Percentiles rank a stretch among this genome's conserved stretches.
Conservation (phyloP, 2,797 vertebrate genomes). For the Delichon dasypus region DNA sequence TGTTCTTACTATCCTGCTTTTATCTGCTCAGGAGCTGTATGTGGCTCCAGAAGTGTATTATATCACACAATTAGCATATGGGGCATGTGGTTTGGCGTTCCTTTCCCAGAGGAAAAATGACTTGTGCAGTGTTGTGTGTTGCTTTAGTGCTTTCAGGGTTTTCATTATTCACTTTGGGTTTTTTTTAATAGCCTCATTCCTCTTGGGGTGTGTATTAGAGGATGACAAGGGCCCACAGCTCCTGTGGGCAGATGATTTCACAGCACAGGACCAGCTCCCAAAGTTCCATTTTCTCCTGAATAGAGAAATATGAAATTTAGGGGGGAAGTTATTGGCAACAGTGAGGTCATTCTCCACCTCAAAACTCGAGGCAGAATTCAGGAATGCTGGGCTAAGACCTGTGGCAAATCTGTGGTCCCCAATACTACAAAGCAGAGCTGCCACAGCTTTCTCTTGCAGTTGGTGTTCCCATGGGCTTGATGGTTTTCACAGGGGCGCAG, state of each 20-base stretch:
- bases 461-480: neutral
- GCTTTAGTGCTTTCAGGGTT: neutral
- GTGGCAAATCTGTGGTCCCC: neutral
- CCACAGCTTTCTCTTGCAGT: neutral
- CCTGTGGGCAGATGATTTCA: neutral
- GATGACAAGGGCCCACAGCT: neutral
- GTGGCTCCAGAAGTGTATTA: neutral
- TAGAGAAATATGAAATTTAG: neutral
- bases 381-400: neutral
- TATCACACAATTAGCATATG: neutral
- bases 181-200: neutral
- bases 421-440: neutral
- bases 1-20: neutral
- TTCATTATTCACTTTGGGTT: neutral
- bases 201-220: neutral
- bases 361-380: neutral
- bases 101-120: neutral
- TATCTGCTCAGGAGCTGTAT: neutral
- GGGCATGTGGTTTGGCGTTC: neutral
- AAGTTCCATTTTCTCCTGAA: neutral
- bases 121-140: neutral
- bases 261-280: neutral
- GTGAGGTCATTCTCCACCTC: neutral
- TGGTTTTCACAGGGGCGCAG: too few species aligned
- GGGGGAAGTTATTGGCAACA: neutral